These are phyloP conservation scores for Lutraria rhynchaena DNA, from an alignment of 1,140 invertebrate genomes.

Conservation along the genomic window DNA sequence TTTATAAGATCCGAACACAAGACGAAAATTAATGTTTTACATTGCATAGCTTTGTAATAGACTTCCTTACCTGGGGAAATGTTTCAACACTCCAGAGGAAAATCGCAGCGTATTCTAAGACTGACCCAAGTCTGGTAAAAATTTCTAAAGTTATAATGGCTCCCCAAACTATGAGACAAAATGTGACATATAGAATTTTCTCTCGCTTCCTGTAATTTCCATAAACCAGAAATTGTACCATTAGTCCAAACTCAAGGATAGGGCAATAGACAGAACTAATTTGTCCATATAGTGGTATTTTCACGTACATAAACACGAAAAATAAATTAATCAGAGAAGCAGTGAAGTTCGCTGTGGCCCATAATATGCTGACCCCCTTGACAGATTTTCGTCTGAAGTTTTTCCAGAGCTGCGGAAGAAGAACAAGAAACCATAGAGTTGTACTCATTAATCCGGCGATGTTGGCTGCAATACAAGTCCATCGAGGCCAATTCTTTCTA, in stretches of 20 bases:
- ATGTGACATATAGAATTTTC: slow-evolving; percentile 53
- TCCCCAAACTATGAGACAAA: slow-evolving; percentile 53
- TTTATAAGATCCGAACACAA: no score
- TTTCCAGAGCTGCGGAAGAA: slow-evolving; percentile 71
- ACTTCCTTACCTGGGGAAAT: slow-evolving; percentile 74
- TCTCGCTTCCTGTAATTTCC: slow-evolving; percentile 41
- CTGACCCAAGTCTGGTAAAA: slow-evolving; percentile 47
- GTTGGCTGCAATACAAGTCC: slow-evolving; percentile 67
- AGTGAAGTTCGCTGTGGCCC: slow-evolving; percentile 71
- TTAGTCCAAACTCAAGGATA: slow-evolving; percentile 63
- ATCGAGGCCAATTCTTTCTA: slow-evolving; percentile 61
- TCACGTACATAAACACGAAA: slow-evolving; percentile 67
- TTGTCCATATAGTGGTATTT: slow-evolving; percentile 65
- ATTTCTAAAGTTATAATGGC: slow-evolving; percentile 60
- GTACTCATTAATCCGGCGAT: slow-evolving; percentile 68
- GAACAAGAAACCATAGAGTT: slow-evolving; percentile 69
- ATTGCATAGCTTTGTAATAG: no score
- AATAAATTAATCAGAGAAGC: slow-evolving; percentile 71
- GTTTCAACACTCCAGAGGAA: slow-evolving; percentile 70
- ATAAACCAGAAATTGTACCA: slow-evolving; percentile 67
- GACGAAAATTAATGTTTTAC: no score
- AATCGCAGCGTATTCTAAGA: slow-evolving; percentile 69
- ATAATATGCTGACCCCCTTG: slow-evolving; percentile 63
- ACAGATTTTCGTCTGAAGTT: slow-evolving; percentile 72
- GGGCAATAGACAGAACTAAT: slow-evolving; percentile 66